Evolutionary conservation across 2,888 invertebrate species (phyloP).

Genomic region (Lissonota sp.): DNA sequence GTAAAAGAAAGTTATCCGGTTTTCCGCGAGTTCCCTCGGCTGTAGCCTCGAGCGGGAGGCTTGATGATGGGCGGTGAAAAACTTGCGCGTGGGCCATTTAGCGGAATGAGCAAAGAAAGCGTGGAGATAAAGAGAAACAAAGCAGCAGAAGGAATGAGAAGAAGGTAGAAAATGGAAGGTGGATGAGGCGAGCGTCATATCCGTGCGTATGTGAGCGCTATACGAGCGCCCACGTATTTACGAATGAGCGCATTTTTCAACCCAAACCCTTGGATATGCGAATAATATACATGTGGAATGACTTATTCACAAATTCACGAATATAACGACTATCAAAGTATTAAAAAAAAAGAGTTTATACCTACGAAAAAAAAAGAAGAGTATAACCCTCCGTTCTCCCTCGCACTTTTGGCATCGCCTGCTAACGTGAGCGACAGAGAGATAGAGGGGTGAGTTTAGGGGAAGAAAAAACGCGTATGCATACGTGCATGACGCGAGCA

Average conservation of each 20-base stretch:
- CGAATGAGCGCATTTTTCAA: neutral
- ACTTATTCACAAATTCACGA: slow-evolving; percentile 24
- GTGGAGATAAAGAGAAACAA: slow-evolving; percentile 11
- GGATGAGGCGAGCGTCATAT: slow-evolving; percentile 64
- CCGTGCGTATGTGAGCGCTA: slow-evolving; percentile 58
- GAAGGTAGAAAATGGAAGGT: slow-evolving; percentile 11
- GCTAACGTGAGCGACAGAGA: slow-evolving; percentile 57
- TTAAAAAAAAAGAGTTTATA: slow-evolving; percentile 4
- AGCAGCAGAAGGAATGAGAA: no score
- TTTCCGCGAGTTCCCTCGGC: slow-evolving; percentile 25
- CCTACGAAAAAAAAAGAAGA: slow-evolving; percentile 39
- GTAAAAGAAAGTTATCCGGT: slow-evolving; percentile 52
- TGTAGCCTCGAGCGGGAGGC: neutral
- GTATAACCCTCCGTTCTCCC: neutral
- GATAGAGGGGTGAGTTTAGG: slow-evolving; percentile 46
- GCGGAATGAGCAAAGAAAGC: slow-evolving; percentile 66
- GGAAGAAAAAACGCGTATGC: neutral
- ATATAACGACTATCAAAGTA: slow-evolving; percentile 11
- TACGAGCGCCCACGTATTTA: neutral
- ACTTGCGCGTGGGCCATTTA: slow-evolving; percentile 74
- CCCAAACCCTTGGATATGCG: neutral
- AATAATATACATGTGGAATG: slow-evolving; percentile 6
- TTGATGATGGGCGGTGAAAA: slow-evolving; percentile 50
- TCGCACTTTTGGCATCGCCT: neutral
- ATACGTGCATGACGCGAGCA: slow-evolving; percentile 10